Evolutionary conservation across 2,888 invertebrate species (phyloP).

Genomic region (Trileptium ribeirensis): DNA sequence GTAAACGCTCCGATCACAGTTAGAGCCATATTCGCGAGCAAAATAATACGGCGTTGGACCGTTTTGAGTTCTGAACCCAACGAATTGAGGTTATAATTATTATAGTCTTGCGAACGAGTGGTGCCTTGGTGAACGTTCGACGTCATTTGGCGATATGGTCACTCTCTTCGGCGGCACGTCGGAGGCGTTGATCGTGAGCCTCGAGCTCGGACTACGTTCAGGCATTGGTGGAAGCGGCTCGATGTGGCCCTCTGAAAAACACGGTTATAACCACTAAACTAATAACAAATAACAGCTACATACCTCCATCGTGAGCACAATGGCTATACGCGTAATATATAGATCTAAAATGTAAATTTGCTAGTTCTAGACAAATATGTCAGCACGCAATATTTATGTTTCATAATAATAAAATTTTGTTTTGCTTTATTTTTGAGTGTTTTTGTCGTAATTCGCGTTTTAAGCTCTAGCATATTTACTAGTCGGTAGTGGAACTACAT

Average conservation of each 20-base stretch:
- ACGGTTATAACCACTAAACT: too few relatives aligned
- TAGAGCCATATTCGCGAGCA: conserved; percentile 70
- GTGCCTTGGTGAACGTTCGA: background rate
- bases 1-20: conserved; percentile 89
- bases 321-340: too few relatives aligned
- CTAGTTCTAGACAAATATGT: too few relatives aligned
- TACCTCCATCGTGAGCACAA: too few relatives aligned
- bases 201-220: background rate
- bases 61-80: conserved; percentile 9
- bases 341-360: too few relatives aligned
- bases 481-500: too few relatives aligned
- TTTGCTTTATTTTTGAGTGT: too few relatives aligned
- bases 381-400: too few relatives aligned
- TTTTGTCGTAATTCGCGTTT: too few relatives aligned
- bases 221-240: background rate
- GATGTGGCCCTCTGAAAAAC: background rate
- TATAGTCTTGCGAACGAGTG: background rate
- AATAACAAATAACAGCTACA: too few relatives aligned
- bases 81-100: background rate
- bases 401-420: too few relatives aligned
- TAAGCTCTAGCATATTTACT: too few relatives aligned
- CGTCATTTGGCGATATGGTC: conserved; percentile 9
- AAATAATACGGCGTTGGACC: background rate
- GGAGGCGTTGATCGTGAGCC: background rate
- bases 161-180: background rate